Conservation (phyloP, 2,797 vertebrate species). For the Sciurus vulgaris region DNA sequence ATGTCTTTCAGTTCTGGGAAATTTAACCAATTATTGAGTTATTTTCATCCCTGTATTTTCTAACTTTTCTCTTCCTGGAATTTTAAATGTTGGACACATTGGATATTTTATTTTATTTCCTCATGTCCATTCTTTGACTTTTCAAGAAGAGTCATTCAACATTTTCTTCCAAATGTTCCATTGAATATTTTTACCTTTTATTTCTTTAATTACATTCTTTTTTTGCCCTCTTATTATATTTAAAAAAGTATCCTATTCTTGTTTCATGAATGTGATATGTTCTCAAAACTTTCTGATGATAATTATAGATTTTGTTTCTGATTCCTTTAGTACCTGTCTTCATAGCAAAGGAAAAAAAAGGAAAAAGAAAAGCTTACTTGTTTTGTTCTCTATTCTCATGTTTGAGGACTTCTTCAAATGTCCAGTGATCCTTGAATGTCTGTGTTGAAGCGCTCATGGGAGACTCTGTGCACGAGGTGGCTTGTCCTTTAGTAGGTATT, state of each 20-base stretch:
- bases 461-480: neutral
- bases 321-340: neutral
- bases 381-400: neutral
- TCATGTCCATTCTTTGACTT: slow-evolving; percentile 8
- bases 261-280: neutral
- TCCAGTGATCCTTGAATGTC: neutral
- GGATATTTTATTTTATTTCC: neutral
- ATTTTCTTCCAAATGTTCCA: slow-evolving; percentile 13
- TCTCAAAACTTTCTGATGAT: neutral
- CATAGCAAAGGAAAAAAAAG: neutral
- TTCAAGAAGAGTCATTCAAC: neutral
- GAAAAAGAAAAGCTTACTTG: neutral
- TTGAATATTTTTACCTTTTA: neutral
- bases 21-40: neutral
- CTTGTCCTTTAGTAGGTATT: neutral
- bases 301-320: neutral
- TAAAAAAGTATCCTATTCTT: neutral
- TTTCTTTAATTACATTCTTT: neutral
- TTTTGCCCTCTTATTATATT: neutral
- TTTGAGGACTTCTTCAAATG: slow-evolving; percentile 11
- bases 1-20: neutral
- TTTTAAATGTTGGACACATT: neutral
- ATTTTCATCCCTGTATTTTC: neutral
- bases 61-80: neutral
- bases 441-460: neutral